Evolutionary conservation across 2,113 vertebrate species (phyloP).

Genomic region (Sceloporus undulatus): DNA sequence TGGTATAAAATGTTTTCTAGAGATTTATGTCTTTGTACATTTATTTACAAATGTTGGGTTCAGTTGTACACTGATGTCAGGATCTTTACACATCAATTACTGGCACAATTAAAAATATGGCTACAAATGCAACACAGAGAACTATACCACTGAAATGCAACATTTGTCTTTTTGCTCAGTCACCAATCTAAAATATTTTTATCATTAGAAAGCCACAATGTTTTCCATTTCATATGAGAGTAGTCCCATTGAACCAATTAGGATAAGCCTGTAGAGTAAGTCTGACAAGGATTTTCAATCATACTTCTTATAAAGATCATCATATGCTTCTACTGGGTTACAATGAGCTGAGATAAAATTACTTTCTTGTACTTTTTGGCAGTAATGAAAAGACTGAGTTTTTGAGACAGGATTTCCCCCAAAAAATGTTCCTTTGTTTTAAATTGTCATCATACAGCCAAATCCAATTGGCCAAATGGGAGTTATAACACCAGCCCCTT

Average conservation of each 20-base stretch:
- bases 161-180: slow-evolving; percentile 49
- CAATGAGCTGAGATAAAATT: not conserved
- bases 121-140: slow-evolving; percentile 49
- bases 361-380: not conserved
- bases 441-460: not conserved
- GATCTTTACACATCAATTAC: slow-evolving; percentile 39
- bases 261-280: not conserved
- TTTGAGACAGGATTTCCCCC: not conserved
- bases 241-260: not conserved
- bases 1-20: slow-evolving; percentile 52
- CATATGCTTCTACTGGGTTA: not conserved
- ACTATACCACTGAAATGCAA: not conserved
- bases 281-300: not conserved
- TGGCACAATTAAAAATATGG: slow-evolving; percentile 42
- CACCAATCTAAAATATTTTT: not conserved
- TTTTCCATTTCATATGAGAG: not conserved
- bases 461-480: not conserved
- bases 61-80: slow-evolving; percentile 70
- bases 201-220: not conserved
- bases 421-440: not conserved
- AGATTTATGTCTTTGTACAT: slow-evolving; percentile 69
- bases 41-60: slow-evolving; percentile 73
- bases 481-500: not conserved
- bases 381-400: not conserved
- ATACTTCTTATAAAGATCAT: not conserved